Conservation (phyloP, 1,140 invertebrate species). For the Chrysoperla carnea region DNA sequence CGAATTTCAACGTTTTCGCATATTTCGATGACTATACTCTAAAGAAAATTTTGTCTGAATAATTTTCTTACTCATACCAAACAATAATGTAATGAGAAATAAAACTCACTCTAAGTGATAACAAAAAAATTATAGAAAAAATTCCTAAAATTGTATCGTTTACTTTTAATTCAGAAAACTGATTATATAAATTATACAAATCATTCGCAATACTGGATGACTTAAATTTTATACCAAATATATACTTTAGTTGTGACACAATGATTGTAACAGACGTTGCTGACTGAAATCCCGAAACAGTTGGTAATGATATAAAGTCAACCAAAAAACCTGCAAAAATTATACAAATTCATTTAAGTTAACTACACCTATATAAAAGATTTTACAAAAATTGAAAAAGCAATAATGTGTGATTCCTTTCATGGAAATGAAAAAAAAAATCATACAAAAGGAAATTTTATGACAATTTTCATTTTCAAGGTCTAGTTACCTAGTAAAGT, state of each 20-base stretch:
- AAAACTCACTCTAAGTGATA: constrained; percentile 40
- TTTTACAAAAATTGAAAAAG: no score
- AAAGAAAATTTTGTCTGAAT: no score
- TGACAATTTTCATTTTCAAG: no score
- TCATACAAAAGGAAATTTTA: no score
- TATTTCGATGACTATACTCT: no score
- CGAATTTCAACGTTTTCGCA: no score
- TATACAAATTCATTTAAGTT: no score
- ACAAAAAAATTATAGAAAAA: constrained; percentile 39
- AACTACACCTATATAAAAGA: no score
- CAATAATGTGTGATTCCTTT: no score
- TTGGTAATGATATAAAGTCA: constrained; percentile 81
- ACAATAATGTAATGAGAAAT: background rate
- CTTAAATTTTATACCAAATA: constrained; percentile 53
- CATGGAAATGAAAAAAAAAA: no score
- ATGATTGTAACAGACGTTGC: constrained; percentile 84
- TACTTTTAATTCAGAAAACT: constrained; percentile 30
- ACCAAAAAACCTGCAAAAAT: constrained; percentile 65
- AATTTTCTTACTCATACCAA: background rate
- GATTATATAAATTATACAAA: constrained; percentile 34
- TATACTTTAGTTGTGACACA: constrained; percentile 69
- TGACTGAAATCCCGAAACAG: constrained; percentile 84
- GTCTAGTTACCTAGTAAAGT: no score
- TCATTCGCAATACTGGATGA: constrained; percentile 39
- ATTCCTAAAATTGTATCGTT: constrained; percentile 46